Evolutionary conservation across 2,113 vertebrate genomes (phyloP).

Genomic region (Butorides virescens): DNA sequence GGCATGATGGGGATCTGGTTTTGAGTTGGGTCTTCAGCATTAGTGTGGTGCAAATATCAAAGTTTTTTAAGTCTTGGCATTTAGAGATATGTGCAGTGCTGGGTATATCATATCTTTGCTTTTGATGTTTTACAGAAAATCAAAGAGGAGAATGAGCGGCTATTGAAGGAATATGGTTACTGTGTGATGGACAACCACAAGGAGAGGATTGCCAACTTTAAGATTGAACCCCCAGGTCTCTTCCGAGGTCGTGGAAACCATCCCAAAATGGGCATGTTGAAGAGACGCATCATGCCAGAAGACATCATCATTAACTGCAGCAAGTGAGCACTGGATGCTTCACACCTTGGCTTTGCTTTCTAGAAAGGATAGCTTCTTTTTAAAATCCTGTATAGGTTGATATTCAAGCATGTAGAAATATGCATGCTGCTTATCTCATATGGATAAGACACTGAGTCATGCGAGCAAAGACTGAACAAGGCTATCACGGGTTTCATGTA

Average conservation of each 20-base stretch:
- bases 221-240: conserved; percentile 93
- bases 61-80: background rate
- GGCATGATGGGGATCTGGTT: background rate
- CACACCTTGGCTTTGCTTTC: background rate
- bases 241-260: conserved; percentile 95
- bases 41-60: background rate
- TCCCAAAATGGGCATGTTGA: conserved; percentile 97
- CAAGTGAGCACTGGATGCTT: conserved; percentile 80
- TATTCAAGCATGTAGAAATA: background rate
- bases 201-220: conserved; percentile 96
- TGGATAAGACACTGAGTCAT: background rate
- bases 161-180: conserved; percentile 92
- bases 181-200: conserved; percentile 97
- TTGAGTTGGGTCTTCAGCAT: background rate
- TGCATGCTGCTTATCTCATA: background rate
- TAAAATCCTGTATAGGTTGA: accelerated
- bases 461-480: background rate
- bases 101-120: background rate
- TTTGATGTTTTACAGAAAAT: conserved; percentile 82
- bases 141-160: conserved; percentile 91
- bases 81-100: background rate
- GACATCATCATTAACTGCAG: conserved; percentile 98
- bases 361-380: background rate
- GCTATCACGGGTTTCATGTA: background rate
- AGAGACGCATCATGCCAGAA: conserved; percentile 89